Percentiles rank a stretch among this genome's conserved stretches.
These are phyloP conservation scores for Craniophora ligustri DNA, from an alignment of 2,888 invertebrate species.

Conservation along the genomic window DNA sequence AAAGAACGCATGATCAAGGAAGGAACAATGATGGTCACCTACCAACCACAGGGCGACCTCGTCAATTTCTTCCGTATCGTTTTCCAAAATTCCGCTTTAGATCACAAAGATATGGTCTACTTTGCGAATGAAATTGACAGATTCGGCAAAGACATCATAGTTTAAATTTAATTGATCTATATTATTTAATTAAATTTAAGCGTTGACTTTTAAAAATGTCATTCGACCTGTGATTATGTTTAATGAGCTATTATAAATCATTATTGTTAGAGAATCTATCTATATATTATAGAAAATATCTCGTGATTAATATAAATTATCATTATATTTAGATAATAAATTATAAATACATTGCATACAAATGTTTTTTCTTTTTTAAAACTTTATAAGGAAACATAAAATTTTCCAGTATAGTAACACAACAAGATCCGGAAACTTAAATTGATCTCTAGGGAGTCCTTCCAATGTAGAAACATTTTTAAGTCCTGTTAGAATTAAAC, in stretches of 20 bases:
- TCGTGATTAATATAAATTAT: conserved; percentile 33
- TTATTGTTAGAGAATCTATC: conserved; percentile 31
- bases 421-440: too few relatives aligned
- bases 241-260: conserved; percentile 28
- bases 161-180: conserved; percentile 61
- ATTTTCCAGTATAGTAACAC: too few relatives aligned
- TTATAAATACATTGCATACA: conserved; percentile 29
- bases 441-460: too few relatives aligned
- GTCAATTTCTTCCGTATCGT: conserved; percentile 99
- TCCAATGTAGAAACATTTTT: too few relatives aligned
- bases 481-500: too few relatives aligned
- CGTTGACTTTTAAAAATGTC: conserved; percentile 56
- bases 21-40: conserved; percentile 98
- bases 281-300: conserved; percentile 30
- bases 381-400: too few relatives aligned
- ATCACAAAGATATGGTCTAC: conserved; percentile 94
- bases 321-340: conserved; percentile 55
- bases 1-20: conserved; percentile 98
- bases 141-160: conserved; percentile 91
- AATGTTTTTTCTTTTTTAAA: conserved; percentile 15
- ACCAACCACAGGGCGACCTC: conserved; percentile 95
- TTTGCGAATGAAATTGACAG: conserved; percentile 96
- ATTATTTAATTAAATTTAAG: conserved; percentile 45
- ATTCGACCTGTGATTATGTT: conserved; percentile 76
- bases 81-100: conserved; percentile 96